Evolutionary conservation across 2,888 invertebrate genomes (phyloP).

Genomic region (Catocala sponsa): DNA sequence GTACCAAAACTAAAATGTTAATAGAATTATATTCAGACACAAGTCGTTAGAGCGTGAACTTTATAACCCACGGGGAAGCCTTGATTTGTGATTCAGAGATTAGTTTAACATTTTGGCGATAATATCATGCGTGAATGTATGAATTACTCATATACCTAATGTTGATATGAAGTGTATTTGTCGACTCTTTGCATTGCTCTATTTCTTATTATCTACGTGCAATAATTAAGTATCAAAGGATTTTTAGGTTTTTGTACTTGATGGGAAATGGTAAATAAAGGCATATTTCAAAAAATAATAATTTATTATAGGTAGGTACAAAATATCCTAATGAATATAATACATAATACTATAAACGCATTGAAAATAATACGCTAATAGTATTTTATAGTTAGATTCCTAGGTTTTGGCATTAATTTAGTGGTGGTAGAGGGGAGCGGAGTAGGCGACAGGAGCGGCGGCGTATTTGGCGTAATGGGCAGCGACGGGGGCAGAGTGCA

Average conservation of each 20-base stretch:
- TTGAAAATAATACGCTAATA: slow-evolving; percentile 57
- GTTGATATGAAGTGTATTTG: too few species aligned
- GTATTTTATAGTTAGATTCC: slow-evolving; percentile 53
- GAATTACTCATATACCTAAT: too few species aligned
- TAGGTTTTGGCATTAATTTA: slow-evolving; percentile 72
- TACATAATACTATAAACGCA: slow-evolving; percentile 49
- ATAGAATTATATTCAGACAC: slow-evolving; percentile 29
- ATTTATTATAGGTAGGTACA: slow-evolving; percentile 51
- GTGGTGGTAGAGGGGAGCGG: slow-evolving; percentile 76
- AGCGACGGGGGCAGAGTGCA: slow-evolving; percentile 73
- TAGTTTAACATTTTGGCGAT: slow-evolving; percentile 3
- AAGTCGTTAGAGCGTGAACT: slow-evolving; percentile 31
- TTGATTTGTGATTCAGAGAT: slow-evolving; percentile 1
- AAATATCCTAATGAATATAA: slow-evolving; percentile 57
- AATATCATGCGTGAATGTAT: too few species aligned
- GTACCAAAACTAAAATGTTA: slow-evolving; percentile 28
- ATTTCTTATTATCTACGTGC: too few species aligned
- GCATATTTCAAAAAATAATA: slow-evolving; percentile 19
- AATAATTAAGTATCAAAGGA: too few species aligned
- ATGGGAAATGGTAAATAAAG: too few species aligned
- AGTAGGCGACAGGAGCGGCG: slow-evolving; percentile 62
- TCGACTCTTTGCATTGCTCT: too few species aligned
- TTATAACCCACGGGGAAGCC: slow-evolving; percentile 22
- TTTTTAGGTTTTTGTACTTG: too few species aligned
- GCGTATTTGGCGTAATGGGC: slow-evolving; percentile 65